phyloP scores from a whole-genome alignment of 2,113 vertebrate species.

The Blennius ocellaris region DNA sequence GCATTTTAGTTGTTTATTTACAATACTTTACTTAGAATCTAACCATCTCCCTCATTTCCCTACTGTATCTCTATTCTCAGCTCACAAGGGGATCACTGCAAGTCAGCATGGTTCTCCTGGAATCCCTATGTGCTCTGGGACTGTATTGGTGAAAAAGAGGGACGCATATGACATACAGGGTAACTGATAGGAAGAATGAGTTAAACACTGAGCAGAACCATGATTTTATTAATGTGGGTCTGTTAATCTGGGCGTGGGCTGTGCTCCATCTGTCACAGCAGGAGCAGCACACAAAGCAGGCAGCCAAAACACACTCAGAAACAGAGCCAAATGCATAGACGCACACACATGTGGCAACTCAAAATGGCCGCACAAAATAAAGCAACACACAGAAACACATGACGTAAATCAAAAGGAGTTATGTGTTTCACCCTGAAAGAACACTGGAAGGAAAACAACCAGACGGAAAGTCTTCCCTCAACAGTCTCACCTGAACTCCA shows the following conservation, averaged over 20 bases:
- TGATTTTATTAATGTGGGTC: conserved; percentile 76
- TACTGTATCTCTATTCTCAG: neutral
- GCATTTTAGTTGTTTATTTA: conserved; percentile 13
- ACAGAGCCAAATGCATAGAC: conserved; percentile 25
- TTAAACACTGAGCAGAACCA: conserved; percentile 45
- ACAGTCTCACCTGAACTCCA: conserved; percentile 24
- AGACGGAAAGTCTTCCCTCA: conserved; percentile 21
- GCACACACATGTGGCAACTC: conserved; percentile 13
- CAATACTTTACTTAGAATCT: neutral
- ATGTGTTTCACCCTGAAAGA: conserved; percentile 11
- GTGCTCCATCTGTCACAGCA: conserved; percentile 78
- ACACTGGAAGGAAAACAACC: conserved; percentile 11
- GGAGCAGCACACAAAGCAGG: conserved; percentile 66
- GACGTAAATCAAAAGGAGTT: conserved; percentile 7
- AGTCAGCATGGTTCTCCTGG: conserved; percentile 22
- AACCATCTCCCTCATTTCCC: too few species aligned
- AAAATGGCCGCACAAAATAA: conserved; percentile 6
- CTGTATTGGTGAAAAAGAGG: conserved; percentile 17
- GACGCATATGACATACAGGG: conserved; percentile 6
- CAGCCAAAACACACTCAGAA: conserved; percentile 59
- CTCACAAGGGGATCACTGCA: conserved; percentile 16
- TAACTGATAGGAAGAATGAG: conserved; percentile 38
- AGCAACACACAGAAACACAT: conserved; percentile 13
- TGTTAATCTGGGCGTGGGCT: conserved; percentile 80
- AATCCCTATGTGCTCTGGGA: conserved; percentile 18